Evolutionary conservation across 2,888 invertebrate genomes (phyloP).

Genomic region (Hypercompe scribonia): DNA sequence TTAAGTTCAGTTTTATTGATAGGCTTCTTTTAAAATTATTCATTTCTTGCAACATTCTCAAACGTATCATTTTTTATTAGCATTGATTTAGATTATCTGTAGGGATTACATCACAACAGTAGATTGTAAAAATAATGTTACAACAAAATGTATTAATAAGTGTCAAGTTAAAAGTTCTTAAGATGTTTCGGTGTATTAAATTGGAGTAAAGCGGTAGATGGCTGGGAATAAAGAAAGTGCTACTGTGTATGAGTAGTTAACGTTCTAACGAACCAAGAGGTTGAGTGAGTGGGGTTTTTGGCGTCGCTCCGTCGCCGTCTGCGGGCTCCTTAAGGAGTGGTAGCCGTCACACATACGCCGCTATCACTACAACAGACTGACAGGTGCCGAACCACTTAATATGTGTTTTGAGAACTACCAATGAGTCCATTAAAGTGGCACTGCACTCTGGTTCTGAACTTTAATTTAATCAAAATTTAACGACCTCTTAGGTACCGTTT

Average conservation of each 20-base stretch:
- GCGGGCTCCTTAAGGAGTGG: conserved; percentile 20
- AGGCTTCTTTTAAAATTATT: conserved; percentile 83
- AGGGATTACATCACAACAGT: conserved; percentile 34
- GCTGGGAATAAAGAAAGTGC: conserved; percentile 49
- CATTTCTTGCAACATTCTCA: conserved; percentile 60
- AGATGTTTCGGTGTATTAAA: conserved; percentile 17
- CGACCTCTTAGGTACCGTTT: neutral
- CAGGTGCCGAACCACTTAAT: conserved; percentile 54
- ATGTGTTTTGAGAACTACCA: conserved; percentile 44
- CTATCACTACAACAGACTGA: conserved; percentile 47
- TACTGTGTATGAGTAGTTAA: conserved; percentile 49
- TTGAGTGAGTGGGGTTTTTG: conserved; percentile 49
- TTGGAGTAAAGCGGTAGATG: conserved; percentile 51
- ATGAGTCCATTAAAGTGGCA: conserved; percentile 43
- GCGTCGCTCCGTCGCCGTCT: conserved; percentile 50
- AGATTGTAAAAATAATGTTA: conserved; percentile 33
- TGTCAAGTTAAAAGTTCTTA: conserved; percentile 27
- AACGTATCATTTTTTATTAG: conserved; percentile 56
- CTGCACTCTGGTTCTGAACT: conserved; percentile 34
- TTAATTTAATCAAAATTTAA: conserved; percentile 12
- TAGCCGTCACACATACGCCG: conserved; percentile 20
- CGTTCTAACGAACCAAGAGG: conserved; percentile 44
- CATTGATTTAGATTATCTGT: conserved; percentile 45
- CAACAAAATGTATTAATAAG: conserved; percentile 19
- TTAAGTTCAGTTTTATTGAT: conserved; percentile 86